Evolutionary conservation across 2,888 invertebrate species (phyloP).

Genomic region (Harpalus rubripes): DNA sequence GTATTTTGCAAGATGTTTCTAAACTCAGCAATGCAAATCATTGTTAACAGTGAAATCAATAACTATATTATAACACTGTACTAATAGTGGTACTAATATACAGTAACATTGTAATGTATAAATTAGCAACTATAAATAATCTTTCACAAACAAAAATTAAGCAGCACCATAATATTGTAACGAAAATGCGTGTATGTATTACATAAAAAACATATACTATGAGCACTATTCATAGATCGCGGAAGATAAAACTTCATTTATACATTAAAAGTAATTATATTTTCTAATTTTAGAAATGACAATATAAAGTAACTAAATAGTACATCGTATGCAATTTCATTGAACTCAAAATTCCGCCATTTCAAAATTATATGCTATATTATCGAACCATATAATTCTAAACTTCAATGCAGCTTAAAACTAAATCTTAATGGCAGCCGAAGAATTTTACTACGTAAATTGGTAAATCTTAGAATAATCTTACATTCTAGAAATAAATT

Average conservation of each 20-base stretch:
- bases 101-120: too few relatives aligned
- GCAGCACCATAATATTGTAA: too few relatives aligned
- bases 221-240: background rate
- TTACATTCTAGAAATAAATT: conserved; percentile 25
- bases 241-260: background rate
- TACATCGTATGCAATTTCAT: conserved; percentile 1
- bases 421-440: conserved; percentile 42
- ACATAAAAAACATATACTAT: background rate
- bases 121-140: too few relatives aligned
- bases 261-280: conserved; percentile 5
- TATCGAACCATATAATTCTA: background rate
- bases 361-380: background rate
- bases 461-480: conserved; percentile 37
- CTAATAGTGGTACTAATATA: too few relatives aligned
- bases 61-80: too few relatives aligned
- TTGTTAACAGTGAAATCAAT: too few relatives aligned
- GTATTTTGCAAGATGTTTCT: too few relatives aligned
- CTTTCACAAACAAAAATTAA: too few relatives aligned
- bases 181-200: too few relatives aligned
- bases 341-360: background rate
- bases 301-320: conserved; percentile 22
- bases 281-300: conserved; percentile 3
- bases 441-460: conserved; percentile 26
- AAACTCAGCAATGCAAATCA: too few relatives aligned
- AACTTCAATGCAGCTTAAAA: conserved; percentile 16